phyloP scores from a whole-genome alignment of 2,113 vertebrate species.

The Ranitomeya imitator region DNA sequence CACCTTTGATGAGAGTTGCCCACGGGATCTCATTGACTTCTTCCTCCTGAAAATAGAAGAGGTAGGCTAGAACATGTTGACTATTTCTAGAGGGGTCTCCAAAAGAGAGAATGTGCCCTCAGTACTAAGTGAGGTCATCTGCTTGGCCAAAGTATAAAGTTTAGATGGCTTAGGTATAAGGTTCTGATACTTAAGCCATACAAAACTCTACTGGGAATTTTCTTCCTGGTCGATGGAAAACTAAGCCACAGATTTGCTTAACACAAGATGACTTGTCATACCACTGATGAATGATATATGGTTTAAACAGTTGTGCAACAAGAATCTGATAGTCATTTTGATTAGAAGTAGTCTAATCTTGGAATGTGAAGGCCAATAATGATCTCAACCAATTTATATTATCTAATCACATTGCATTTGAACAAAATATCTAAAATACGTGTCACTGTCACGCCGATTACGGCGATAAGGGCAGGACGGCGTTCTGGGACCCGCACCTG shows the following conservation, averaged over 20 bases:
- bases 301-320: neutral
- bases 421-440: neutral
- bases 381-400: neutral
- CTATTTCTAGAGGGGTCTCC: neutral
- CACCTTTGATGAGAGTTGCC: conserved; percentile 68
- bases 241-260: neutral
- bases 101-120: no score
- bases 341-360: neutral
- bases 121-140: no score
- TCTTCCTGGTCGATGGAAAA: no score
- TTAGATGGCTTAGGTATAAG: no score
- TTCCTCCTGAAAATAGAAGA: conserved; percentile 76
- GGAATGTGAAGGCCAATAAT: neutral
- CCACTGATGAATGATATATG: neutral
- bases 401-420: neutral
- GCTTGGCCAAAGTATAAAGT: no score
- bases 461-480: no score
- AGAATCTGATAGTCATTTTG: neutral
- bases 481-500: no score
- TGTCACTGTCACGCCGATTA: no score
- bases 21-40: conserved; percentile 80
- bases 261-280: neutral
- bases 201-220: no score
- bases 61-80: conserved; percentile 64
- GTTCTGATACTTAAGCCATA: no score